A percentile compares a stretch with the other conserved stretches of the same genome.
phyloP scores from a whole-genome alignment of 2,797 vertebrate species.

The Anniella stebbinsi region DNA sequence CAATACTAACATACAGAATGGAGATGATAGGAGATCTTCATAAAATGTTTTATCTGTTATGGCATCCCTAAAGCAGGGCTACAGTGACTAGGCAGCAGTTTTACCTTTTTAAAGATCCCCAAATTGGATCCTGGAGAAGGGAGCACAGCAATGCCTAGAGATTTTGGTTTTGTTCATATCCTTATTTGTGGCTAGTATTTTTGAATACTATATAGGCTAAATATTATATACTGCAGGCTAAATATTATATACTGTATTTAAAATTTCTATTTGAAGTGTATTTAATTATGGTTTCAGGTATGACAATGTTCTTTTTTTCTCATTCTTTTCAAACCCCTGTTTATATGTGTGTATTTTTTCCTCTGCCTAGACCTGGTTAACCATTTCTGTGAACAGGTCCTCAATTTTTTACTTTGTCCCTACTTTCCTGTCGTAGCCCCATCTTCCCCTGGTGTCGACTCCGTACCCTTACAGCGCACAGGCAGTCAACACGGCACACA shows the following conservation, averaged over 20 bases:
- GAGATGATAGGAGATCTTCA: background rate
- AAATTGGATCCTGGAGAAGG: background rate
- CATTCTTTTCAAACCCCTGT: conserved; percentile 80
- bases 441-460: conserved; percentile 99
- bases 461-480: conserved; percentile 98
- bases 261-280: background rate
- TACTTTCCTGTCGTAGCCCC: conserved; percentile 98
- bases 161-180: conserved; percentile 12
- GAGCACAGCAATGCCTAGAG: background rate
- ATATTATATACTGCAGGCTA: background rate
- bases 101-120: background rate
- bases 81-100: conserved; percentile 2
- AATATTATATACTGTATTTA: conserved; percentile 24
- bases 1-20: background rate
- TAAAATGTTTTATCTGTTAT: background rate
- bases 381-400: conserved; percentile 93
- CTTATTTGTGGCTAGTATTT: conserved; percentile 20
- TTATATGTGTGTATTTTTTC: conserved; percentile 78
- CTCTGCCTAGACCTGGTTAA: conserved; percentile 91
- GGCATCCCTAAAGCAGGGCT: conserved; percentile 8
- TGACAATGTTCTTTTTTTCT: conserved; percentile 75
- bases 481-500: conserved; percentile 89
- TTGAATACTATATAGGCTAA: background rate
- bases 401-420: conserved; percentile 99
- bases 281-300: conserved; percentile 42